Conservation (phyloP, 2,113 vertebrate genomes). For the Microcebus griseorufus region DNA sequence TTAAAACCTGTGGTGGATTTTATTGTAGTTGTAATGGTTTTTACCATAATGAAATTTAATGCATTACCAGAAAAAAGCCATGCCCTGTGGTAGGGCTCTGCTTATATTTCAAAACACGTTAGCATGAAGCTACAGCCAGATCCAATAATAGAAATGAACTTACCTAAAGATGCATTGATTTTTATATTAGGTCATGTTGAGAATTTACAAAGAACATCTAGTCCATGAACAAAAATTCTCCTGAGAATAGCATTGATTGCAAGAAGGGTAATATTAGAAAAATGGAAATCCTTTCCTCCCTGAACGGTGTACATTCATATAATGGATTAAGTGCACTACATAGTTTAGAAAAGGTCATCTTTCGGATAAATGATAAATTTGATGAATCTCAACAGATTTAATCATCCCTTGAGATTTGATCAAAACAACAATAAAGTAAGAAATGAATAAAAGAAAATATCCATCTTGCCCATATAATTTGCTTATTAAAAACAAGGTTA, state of each 20-base stretch:
- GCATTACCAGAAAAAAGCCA: conserved; percentile 68
- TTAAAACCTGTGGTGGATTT: conserved; percentile 42
- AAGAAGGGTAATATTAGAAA: conserved; percentile 66
- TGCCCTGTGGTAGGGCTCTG: conserved; percentile 56
- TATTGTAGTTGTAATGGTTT: conserved; percentile 61
- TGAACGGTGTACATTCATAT: not conserved
- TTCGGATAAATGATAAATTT: conserved; percentile 69
- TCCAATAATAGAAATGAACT: conserved; percentile 75
- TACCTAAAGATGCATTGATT: conserved; percentile 75
- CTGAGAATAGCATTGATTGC: conserved; percentile 62
- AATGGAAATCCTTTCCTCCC: conserved; percentile 58
- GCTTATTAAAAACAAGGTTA: not conserved
- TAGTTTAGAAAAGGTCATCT: conserved; percentile 68
- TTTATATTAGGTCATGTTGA: conserved; percentile 75
- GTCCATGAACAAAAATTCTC: conserved; percentile 72
- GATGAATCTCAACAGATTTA: conserved; percentile 52
- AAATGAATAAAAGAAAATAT: conserved; percentile 35
- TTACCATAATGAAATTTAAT: conserved; percentile 73
- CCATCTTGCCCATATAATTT: conserved; percentile 44
- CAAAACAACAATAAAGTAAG: conserved; percentile 35
- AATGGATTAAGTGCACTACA: conserved; percentile 66
- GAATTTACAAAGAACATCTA: conserved; percentile 74
- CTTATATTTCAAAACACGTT: conserved; percentile 76
- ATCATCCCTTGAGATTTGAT: conserved; percentile 58
- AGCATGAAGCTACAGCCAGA: conserved; percentile 66